Conservation (phyloP, 2,797 vertebrate species). For the Percopsis omiscomaycus region DNA sequence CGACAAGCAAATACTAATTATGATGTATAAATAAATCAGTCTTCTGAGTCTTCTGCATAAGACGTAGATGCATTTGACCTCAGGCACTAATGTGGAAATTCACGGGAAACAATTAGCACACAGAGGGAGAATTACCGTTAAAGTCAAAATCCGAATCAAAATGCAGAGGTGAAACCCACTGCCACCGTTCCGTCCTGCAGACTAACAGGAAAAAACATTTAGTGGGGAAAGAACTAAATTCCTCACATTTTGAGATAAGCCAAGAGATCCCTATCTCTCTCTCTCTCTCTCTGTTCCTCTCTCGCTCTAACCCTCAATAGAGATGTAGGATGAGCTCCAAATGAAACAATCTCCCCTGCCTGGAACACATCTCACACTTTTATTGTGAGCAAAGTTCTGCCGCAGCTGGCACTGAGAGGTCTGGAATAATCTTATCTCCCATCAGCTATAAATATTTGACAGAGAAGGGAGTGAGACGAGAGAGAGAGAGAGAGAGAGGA, state of each 20-base stretch:
- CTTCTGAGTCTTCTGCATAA: no score
- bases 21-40: no score
- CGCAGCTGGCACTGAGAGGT: constrained; percentile 80
- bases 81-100: neutral
- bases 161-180: neutral
- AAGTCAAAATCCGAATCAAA: neutral
- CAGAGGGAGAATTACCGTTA: no score
- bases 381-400: constrained; percentile 84
- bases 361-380: constrained; percentile 74
- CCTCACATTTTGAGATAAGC: constrained; percentile 46
- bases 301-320: constrained; percentile 45
- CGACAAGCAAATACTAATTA: neutral
- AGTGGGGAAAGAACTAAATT: constrained; percentile 24
- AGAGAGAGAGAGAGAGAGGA: constrained; percentile 24
- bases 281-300: neutral
- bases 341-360: constrained; percentile 68
- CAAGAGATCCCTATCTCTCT: constrained; percentile 33
- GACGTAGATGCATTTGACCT: neutral
- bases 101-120: no score
- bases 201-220: constrained; percentile 13
- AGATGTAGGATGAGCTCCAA: constrained; percentile 72
- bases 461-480: constrained; percentile 51
- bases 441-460: constrained; percentile 84
- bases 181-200: constrained; percentile 1
- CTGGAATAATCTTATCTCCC: constrained; percentile 81